phyloP scores from a whole-genome alignment of 2,113 vertebrate species.

The Sarotherodon lohbergeri region DNA sequence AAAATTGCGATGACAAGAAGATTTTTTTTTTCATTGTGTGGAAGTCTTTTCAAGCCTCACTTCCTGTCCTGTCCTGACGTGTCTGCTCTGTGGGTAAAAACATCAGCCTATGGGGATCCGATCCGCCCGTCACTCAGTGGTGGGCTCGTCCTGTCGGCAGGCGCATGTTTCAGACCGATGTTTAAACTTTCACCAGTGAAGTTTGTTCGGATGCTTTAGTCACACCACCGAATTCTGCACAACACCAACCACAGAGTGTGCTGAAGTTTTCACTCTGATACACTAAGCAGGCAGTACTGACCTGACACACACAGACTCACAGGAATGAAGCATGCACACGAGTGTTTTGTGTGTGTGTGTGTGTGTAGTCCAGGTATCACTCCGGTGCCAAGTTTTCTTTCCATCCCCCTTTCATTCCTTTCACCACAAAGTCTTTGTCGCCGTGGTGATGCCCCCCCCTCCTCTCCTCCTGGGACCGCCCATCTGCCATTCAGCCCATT shows the following conservation, averaged over 20 bases:
- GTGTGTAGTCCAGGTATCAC: conserved; percentile 31
- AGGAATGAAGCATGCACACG: neutral
- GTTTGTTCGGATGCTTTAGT: neutral
- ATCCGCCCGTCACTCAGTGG: accelerated
- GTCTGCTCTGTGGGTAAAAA: neutral
- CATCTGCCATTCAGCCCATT: conserved; percentile 48
- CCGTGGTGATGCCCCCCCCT: neutral
- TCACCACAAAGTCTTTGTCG: conserved; percentile 41
- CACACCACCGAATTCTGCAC: neutral
- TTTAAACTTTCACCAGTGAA: neutral
- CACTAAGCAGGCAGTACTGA: neutral
- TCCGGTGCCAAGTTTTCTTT: conserved; percentile 39
- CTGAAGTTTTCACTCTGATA: neutral
- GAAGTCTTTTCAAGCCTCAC: neutral
- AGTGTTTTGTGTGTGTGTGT: neutral
- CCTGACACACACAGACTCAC: neutral
- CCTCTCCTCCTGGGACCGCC: conserved; percentile 40
- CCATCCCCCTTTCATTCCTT: conserved; percentile 35
- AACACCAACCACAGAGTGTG: neutral
- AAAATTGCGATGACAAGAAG: neutral
- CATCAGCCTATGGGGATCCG: neutral
- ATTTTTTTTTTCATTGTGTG: neutral
- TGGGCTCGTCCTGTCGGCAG: neutral
- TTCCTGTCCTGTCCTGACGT: neutral
- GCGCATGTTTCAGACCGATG: neutral